Evolutionary conservation across 2,888 invertebrate species (phyloP).

Genomic region (Pachydiplax longipennis): DNA sequence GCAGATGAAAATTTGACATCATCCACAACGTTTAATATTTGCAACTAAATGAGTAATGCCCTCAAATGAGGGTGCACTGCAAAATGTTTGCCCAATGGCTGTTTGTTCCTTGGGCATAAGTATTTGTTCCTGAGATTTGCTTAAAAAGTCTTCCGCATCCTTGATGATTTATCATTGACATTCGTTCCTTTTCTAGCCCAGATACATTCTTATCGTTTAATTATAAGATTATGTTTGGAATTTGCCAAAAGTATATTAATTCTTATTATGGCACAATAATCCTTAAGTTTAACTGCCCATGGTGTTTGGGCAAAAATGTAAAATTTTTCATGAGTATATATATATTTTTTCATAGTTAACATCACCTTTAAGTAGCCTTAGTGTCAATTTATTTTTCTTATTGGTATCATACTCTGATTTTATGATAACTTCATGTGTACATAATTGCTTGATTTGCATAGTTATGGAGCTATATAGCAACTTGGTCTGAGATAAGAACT

Average conservation of each 20-base stretch:
- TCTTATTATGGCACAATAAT: conserved; percentile 20
- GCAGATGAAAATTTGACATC: background rate
- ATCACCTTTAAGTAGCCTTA: background rate
- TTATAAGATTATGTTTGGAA: background rate
- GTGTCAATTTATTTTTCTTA: background rate
- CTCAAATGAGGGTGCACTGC: background rate
- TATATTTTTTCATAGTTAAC: conserved; percentile 24
- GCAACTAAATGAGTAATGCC: background rate
- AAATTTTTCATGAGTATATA: background rate
- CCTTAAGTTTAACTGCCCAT: background rate
- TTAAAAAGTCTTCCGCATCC: conserved; percentile 36
- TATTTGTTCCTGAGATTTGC: conserved; percentile 39
- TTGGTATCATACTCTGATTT: background rate
- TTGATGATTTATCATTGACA: background rate
- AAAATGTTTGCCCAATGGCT: background rate
- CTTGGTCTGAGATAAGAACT: background rate
- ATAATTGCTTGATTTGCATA: conserved; percentile 14
- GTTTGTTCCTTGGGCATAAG: background rate
- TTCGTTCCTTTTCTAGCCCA: background rate
- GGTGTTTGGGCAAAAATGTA: background rate
- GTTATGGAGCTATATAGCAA: background rate
- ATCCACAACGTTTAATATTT: background rate
- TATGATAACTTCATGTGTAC: conserved; percentile 14
- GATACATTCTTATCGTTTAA: conserved; percentile 1
- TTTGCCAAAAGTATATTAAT: conserved; percentile 8